Base-by-base conservation (phyloP, 2,113 vertebrate genomes). In the Nesogale talazaci region DNA sequence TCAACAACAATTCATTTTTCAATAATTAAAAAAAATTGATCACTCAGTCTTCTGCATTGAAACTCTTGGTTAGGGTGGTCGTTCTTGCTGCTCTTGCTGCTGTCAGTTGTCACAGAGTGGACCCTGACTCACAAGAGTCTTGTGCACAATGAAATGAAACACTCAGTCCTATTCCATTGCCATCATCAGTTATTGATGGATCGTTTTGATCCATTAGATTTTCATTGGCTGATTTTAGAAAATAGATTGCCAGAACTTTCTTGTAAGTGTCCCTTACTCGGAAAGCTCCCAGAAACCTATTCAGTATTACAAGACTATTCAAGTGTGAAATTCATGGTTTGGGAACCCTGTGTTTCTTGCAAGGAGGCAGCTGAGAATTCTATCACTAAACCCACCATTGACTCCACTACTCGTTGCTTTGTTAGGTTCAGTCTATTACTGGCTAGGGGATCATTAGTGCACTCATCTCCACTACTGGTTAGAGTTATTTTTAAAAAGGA, bases 11-110 rank as follows among this genome's bases (percentile, higher is more conserved):
- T 86, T 88, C 34, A 36, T 19, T 83, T 79, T 95, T 85, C 63
- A 88, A 16, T 88, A 69, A 80, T 61, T 56, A 31, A 29, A 76
- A 83, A 95, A 3, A 93, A 74, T 57, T 42, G n/a, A 40, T 23
- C 77, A 40, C 29, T 67, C 67, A 52, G 31, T 70, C 93, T 85
- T 77, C 80, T 36, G n/a, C 59, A 74, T 81, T 88, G 69, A 79
- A 81, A 77, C 19, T n/a, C 0, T 8, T 56, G n/a, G 20, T 20
- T 72, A 72, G 34, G 70, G n/a, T 70, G 16, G 11, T 69, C 12
- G 67, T 70, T n/a, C n/a, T n/a, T 65, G 63, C 6, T 65, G 25
- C 22, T 65, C 2, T 3, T 65, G 63, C 23, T 65, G 19, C 20
- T 36, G 70, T 22, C 22, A 72, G 70, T 20, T 72, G n/a, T 8